Evolutionary conservation across 1,140 invertebrate species (phyloP).

Genomic region (Drusus annulatus): DNA sequence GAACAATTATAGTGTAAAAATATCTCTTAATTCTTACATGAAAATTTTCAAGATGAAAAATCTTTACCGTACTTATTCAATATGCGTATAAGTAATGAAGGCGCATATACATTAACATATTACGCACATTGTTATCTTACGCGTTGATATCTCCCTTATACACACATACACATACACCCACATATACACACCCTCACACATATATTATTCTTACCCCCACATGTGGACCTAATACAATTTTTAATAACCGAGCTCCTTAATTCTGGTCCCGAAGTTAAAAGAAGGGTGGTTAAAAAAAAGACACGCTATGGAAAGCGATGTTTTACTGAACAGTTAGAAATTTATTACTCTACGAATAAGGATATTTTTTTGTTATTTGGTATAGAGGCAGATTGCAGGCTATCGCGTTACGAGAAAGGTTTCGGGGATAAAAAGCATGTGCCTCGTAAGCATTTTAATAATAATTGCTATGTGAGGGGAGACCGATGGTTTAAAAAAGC

Average conservation of each 20-base stretch:
- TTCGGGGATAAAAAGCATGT: no score
- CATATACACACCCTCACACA: no score
- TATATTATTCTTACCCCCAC: neutral
- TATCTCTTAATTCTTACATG: no score
- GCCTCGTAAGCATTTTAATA: neutral
- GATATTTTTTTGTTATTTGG: no score
- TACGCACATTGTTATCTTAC: neutral
- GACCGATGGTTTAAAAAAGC: neutral
- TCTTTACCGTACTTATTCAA: no score
- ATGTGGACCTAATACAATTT: slow-evolving; percentile 34
- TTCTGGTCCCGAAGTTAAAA: neutral
- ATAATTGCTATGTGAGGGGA: neutral
- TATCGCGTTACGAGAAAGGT: no score
- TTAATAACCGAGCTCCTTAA: slow-evolving; percentile 34
- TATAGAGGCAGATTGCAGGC: no score
- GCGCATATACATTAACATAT: no score
- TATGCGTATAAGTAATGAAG: no score
- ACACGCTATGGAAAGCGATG: neutral
- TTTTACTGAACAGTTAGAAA: neutral
- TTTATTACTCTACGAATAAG: neutral
- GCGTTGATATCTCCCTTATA: slow-evolving; percentile 3
- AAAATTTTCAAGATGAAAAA: no score
- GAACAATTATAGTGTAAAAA: no score
- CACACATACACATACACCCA: no score
- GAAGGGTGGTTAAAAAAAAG: neutral